Evolutionary conservation across 2,113 vertebrate species (phyloP), one percentile per base, ranked within the genome.

Genomic region (Ginglymostoma cirratum): DNA sequence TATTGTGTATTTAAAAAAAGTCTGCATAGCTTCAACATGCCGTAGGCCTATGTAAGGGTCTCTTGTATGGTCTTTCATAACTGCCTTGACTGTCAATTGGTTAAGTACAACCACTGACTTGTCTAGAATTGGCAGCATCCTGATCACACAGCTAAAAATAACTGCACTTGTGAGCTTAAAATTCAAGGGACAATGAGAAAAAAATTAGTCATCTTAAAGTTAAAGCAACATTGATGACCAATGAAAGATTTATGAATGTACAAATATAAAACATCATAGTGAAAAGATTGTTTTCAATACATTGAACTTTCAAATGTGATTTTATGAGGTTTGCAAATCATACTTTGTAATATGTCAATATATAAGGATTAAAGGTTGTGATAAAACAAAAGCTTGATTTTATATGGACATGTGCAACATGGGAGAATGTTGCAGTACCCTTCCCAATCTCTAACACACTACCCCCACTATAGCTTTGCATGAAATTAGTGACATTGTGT

Each of bases 71-170:
- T 95, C 67, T 70, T 95, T 95, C 69, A 95, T 72, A 72, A 95
- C 94, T 95, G 69, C 94, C 94, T 95, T 4, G 7, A 72, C 12
- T 24, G 23, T 95, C 94, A 72, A 67, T 52, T 27, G 42, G 69
- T 34, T 7, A 27, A 70, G 23, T 76, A 95, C 67, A 72, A 48
- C 42, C 72, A 70, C 94, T 52, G 42, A 95, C 94, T 72, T 70
- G 94, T 95, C 67, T 93, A 48, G 45, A 95, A 72, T 95, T 95
- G 94, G 67, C 94, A 95, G 94, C 69, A 19, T 72, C 94, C 67
- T 34, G 94, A 95, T 76, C 94, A 95, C 42, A 95, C 69, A 72
- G 94, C 94, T 72, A 95, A 95, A 95, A 30, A 95, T 95, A 95
- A 95, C 94, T 95, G 67, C 67, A 72, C 69, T 95, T 45, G 66